Evolutionary conservation across 2,797 vertebrate species (phyloP), one percentile per base, ranked within the genome.

Genomic region (Okamejei kenojei): DNA sequence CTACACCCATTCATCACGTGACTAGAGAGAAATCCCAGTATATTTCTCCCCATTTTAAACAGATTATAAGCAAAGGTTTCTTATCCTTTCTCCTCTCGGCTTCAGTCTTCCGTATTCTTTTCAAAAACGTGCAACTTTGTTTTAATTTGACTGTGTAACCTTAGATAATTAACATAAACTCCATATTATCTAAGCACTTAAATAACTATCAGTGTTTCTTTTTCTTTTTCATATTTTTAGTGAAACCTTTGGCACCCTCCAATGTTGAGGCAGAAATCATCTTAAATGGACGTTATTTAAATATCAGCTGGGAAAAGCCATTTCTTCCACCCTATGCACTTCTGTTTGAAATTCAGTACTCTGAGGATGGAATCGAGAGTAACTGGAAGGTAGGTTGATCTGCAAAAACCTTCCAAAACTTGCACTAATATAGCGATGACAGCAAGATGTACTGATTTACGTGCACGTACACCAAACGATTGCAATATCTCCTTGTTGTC

Each of bases 311-410:
- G 99, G 94, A 93, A 84, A 95, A 95, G 15, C 97, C 97, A 0
- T 0, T 90, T 0, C 96, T 98, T 88, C 96, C 97, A 0, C 96
- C 93, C 0, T 94, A 95, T 1, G 95, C 96, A 0, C 95, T 99
- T 77, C 95, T 95, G 38, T 99, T 96, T 94, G 97, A 98, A 96
- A 95, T 98, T 93, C 97, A 94, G 15, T 98, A 97, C 81, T 94
- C 94, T 0, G 94, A 95, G 73, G 94, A 79, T 71, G 95, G 94
- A 93, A 94, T 95, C 54, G 95, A 95, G 35, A 74, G 93, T 0
- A 94, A 95, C 0, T 99, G 98, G 98, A 96, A 97, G 98, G 99
- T 99, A 96, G 88, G 6, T 86, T 13, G 26, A n/a, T 79, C 61
- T 54, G 23, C 21, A 21, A 35, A 68, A 88, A 68, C 13, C 68